These are phyloP conservation scores for Dendrocincla fuliginosa DNA, from an alignment of 2,797 vertebrate genomes.

Conservation along the genomic window DNA sequence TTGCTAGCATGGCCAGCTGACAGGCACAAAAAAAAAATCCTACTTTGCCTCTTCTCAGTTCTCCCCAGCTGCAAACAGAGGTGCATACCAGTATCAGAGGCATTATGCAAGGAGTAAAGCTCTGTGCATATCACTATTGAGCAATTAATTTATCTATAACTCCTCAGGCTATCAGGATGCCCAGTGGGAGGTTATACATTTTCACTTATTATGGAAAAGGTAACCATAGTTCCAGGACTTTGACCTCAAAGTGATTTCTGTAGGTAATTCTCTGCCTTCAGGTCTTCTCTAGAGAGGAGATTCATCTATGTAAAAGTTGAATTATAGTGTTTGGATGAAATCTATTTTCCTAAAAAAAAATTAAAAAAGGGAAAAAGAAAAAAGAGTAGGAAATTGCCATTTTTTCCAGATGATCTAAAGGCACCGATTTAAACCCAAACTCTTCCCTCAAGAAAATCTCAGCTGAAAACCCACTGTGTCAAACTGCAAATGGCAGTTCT, in stretches of 20 bases:
- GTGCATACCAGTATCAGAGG: not conserved
- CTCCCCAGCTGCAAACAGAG: not conserved
- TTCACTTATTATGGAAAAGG: conserved; percentile 26
- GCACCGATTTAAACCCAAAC: not conserved
- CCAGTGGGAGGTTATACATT: not conserved
- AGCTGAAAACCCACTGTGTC: not conserved
- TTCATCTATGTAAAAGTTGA: not conserved
- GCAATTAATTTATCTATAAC: conserved; percentile 28
- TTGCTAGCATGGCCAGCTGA: not conserved
- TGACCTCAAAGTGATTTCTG: conserved; percentile 45
- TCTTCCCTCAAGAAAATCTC: not conserved
- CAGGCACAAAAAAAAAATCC: not conserved
- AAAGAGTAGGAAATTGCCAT: not conserved
- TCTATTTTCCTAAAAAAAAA: not conserved
- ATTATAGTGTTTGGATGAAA: not conserved
- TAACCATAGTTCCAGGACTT: not conserved
- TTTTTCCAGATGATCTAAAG: conserved; percentile 6
- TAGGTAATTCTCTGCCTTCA: conserved; percentile 28
- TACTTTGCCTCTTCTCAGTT: not conserved
- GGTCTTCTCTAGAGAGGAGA: conserved; percentile 18
- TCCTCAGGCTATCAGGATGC: conserved; percentile 12
- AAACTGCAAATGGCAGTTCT: conserved; percentile 15
- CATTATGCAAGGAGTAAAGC: not conserved
- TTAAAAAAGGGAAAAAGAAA: no score
- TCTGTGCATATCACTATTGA: not conserved